Evolutionary conservation across 2,888 invertebrate species (phyloP).

Genomic region (Megalurothrips usitatus): DNA sequence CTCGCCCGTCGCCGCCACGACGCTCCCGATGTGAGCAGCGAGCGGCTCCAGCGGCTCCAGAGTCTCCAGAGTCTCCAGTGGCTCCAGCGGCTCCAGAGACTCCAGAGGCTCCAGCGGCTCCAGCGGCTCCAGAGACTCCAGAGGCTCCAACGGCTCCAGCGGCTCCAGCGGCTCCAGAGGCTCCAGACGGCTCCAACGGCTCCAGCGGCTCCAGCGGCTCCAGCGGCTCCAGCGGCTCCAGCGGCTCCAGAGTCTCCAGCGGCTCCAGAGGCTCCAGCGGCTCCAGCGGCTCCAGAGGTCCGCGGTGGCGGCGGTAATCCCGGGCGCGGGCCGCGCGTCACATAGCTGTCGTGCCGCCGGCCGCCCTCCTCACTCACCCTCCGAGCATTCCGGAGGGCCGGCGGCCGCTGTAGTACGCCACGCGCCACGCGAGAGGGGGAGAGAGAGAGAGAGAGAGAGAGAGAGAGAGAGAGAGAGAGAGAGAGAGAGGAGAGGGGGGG

Average conservation of each 20-base stretch:
- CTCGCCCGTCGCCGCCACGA: not conserved
- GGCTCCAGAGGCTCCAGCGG: too few species aligned
- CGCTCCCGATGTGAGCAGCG: not conserved
- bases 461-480: too few species aligned
- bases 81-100: not conserved
- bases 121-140: not conserved
- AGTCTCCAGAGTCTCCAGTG: not conserved
- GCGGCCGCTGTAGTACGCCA: not conserved
- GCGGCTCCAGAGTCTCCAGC: not conserved
- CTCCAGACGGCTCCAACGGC: too few species aligned
- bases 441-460: too few species aligned
- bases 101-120: not conserved
- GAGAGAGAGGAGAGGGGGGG: too few species aligned
- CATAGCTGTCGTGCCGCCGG: not conserved
- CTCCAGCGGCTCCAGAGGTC: too few species aligned
- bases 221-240: not conserved
- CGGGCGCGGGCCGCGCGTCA: not conserved
- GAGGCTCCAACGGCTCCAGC: not conserved
- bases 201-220: too few species aligned
- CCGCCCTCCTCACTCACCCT: not conserved
- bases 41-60: not conserved
- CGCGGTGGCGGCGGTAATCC: not conserved
- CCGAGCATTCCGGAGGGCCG: not conserved
- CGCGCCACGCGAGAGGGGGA: not conserved
- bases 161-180: too few species aligned